A percentile compares a stretch with the other conserved stretches of the same genome.
phyloP scores from a whole-genome alignment of 1,140 invertebrate species.

The Phymorhynchus buccinoides region DNA sequence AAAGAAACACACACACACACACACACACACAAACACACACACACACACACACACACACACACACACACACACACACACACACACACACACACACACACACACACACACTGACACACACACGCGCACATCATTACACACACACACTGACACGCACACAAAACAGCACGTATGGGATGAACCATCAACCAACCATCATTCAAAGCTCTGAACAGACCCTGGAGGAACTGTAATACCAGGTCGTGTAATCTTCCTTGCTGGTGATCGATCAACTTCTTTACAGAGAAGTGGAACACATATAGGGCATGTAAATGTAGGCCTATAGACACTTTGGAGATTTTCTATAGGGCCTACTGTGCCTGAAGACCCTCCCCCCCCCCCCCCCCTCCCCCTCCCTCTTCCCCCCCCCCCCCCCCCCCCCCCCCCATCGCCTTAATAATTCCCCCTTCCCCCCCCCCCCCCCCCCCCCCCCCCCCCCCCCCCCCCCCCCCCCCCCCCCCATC shows the following conservation, averaged over 20 bases:
- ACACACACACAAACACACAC: conserved; percentile 5
- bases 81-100: not conserved
- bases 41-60: conserved; percentile 35
- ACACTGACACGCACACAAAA: not conserved
- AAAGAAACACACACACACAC: not conserved
- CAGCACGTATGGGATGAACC: not conserved
- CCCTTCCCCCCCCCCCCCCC: not conserved
- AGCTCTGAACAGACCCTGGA: not conserved
- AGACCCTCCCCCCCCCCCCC: not conserved
- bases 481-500: not conserved
- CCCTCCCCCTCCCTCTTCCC: conserved; percentile 1
- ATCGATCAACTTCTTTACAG: not conserved
- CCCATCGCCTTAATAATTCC: not conserved
- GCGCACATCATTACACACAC: conserved; percentile 28
- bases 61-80: conserved; percentile 39
- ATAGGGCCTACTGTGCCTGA: not conserved
- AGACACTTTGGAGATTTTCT: no score
- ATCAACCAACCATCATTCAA: not conserved
- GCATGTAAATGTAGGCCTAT: no score
- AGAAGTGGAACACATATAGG: not conserved
- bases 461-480: not conserved
- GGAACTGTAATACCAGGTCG: no score
- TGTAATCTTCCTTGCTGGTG: no score
- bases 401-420: not conserved
- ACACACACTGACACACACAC: conserved; percentile 38